phyloP scores from a whole-genome alignment of 2,113 vertebrate species.

The Anser brachyrhynchus region DNA sequence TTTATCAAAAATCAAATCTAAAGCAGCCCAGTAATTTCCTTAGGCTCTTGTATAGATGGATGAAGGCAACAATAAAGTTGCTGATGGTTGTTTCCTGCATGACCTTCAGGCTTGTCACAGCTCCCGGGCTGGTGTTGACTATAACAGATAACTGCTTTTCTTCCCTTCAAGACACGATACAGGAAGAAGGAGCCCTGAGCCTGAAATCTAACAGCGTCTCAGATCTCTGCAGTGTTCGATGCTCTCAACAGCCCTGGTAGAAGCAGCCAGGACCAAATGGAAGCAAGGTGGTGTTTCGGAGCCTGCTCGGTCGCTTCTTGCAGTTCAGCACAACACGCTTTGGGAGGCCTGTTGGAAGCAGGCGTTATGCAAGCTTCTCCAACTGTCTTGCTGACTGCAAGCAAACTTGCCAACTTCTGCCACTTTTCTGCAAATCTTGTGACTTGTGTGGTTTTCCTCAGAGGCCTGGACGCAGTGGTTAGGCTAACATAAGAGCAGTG shows the following conservation, averaged over 20 bases:
- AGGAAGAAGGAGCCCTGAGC: neutral
- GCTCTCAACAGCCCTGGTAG: slow-evolving; percentile 31
- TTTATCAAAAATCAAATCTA: neutral
- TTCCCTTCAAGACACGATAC: neutral
- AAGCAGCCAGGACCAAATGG: slow-evolving; percentile 12
- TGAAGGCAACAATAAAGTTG: neutral
- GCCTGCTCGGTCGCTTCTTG: slow-evolving; percentile 44
- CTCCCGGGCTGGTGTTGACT: neutral
- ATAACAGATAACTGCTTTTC: neutral
- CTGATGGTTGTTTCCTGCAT: neutral
- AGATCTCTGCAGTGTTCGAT: neutral
- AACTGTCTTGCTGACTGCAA: slow-evolving; percentile 53
- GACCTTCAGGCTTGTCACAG: slow-evolving; percentile 4
- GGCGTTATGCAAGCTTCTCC: slow-evolving; percentile 38
- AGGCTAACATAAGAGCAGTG: neutral
- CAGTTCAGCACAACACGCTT: neutral
- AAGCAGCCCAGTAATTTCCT: neutral
- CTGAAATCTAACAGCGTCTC: slow-evolving; percentile 33
- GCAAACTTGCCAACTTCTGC: slow-evolving; percentile 45
- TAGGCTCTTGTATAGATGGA: neutral
- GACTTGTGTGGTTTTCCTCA: slow-evolving; percentile 53
- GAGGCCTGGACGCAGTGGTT: neutral
- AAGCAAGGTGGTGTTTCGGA: slow-evolving; percentile 10
- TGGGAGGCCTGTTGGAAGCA: slow-evolving; percentile 40
- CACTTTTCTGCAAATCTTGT: slow-evolving; percentile 56